Percentiles rank a stretch among this genome's conserved stretches.
These are phyloP conservation scores for Euclidia mi DNA, from an alignment of 2,888 invertebrate genomes.

Conservation along the genomic window DNA sequence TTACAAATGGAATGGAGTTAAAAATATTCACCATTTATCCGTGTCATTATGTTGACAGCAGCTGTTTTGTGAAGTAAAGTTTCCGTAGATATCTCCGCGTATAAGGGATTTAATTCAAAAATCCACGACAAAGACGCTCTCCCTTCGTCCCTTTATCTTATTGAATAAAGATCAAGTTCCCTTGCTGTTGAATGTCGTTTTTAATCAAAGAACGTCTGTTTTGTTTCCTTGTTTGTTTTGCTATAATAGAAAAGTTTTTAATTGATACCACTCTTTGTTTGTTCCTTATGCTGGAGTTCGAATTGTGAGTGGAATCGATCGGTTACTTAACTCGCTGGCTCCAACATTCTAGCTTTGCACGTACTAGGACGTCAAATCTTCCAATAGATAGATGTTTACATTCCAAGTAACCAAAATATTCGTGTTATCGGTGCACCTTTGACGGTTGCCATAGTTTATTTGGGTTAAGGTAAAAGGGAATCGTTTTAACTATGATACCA, in stretches of 20 bases:
- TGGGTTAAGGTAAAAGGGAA: too few relatives aligned
- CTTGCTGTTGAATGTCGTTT: slow-evolving; percentile 64
- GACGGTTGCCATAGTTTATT: too few relatives aligned
- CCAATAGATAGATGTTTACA: too few relatives aligned
- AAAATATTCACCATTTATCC: slow-evolving; percentile 47
- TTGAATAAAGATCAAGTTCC: slow-evolving; percentile 65
- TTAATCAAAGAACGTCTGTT: slow-evolving; percentile 76
- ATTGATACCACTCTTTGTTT: slow-evolving; percentile 71
- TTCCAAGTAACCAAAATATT: too few relatives aligned
- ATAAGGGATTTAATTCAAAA: slow-evolving; percentile 65
- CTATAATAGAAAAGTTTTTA: slow-evolving; percentile 77
- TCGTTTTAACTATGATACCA: too few relatives aligned
- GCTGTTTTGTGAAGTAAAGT: slow-evolving; percentile 52
- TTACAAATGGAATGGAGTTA: slow-evolving; percentile 26
- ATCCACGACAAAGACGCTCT: slow-evolving; percentile 52
- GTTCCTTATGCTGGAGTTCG: slow-evolving; percentile 47
- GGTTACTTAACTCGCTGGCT: slow-evolving; percentile 33
- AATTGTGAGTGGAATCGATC: slow-evolving; percentile 45
- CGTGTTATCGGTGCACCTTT: too few relatives aligned
- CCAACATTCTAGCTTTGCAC: neutral
- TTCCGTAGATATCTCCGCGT: slow-evolving; percentile 53
- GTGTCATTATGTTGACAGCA: slow-evolving; percentile 52
- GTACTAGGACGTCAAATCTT: too few relatives aligned
- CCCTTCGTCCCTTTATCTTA: slow-evolving; percentile 52
- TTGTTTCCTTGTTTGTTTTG: slow-evolving; percentile 72